These are phyloP conservation scores for Distichodus sexfasciatus DNA, from an alignment of 2,797 vertebrate species.

Conservation along the genomic window DNA sequence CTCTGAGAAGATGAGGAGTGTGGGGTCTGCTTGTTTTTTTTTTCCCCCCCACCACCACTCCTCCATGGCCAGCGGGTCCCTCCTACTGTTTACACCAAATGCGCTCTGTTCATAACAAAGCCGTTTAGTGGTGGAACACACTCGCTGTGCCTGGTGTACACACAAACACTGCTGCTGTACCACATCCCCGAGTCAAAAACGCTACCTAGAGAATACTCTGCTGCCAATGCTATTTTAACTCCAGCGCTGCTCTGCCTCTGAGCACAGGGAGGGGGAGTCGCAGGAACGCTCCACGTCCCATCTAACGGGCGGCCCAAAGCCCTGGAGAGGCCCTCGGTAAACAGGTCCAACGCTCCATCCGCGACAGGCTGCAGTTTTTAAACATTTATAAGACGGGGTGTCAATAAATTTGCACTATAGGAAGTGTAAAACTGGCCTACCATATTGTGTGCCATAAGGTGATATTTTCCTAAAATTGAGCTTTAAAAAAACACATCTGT, in stretches of 20 bases:
- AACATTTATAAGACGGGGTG: too few species aligned
- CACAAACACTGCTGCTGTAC: constrained; percentile 2
- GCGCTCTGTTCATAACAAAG: constrained; percentile 46
- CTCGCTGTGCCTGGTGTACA: constrained; percentile 12
- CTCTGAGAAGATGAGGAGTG: constrained; percentile 38
- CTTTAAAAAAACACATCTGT: too few species aligned
- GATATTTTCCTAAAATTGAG: too few species aligned
- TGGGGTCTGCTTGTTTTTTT: constrained; percentile 42
- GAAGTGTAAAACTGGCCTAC: too few species aligned
- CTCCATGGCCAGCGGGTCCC: constrained; percentile 31
- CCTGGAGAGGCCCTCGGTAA: too few species aligned
- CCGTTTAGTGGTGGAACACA: constrained; percentile 40
- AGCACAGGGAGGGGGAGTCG: constrained; percentile 19
- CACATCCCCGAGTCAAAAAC: constrained; percentile 40
- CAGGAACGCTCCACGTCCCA: constrained; percentile 19
- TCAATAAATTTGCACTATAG: too few species aligned
- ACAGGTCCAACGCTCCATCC: too few species aligned
- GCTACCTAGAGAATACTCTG: constrained; percentile 16
- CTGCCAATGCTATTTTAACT: constrained; percentile 26
- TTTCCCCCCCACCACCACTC: too few species aligned
- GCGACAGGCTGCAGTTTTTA: too few species aligned
- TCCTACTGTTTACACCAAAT: constrained; percentile 48
- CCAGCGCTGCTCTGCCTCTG: constrained; percentile 10
- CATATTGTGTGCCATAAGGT: too few species aligned
- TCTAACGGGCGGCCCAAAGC: too few species aligned